These are phyloP conservation scores for Glaucidium brasilianum DNA, from an alignment of 2,113 vertebrate species.

Conservation along the genomic window DNA sequence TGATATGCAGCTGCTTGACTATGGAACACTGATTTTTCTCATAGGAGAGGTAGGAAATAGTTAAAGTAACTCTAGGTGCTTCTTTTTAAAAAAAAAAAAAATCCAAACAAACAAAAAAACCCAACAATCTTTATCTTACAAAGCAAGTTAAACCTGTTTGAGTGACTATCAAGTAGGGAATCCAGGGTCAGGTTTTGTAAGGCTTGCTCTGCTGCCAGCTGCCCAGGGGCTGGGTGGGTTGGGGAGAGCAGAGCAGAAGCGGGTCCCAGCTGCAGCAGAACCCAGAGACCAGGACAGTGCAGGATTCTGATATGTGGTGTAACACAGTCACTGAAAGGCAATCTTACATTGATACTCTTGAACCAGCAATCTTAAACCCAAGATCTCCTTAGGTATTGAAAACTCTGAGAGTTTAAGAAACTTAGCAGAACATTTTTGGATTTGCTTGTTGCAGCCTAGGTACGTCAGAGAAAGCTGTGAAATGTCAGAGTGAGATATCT, in stretches of 20 bases:
- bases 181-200: not conserved
- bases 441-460: not conserved
- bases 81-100: not conserved
- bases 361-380: not conserved
- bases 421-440: not conserved
- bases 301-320: not conserved
- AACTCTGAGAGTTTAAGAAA: not conserved
- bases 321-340: not conserved
- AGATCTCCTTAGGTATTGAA: not conserved
- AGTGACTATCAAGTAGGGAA: not conserved
- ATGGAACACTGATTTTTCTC: not conserved
- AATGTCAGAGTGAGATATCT: not conserved
- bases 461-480: not conserved
- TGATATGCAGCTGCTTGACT: not conserved
- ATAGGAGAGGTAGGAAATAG: not conserved
- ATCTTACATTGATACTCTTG: not conserved
- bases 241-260: not conserved
- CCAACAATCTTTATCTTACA: not conserved
- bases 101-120: not conserved
- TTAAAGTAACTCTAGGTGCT: not conserved
- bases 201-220: not conserved
- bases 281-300: not conserved
- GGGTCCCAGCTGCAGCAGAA: not conserved
- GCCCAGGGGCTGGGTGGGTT: fast-evolving
- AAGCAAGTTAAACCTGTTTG: not conserved